A percentile compares a stretch with the other conserved stretches of the same genome.
phyloP scores from a whole-genome alignment of 2,113 vertebrate species.

The Tenebrosternarchus preto region DNA sequence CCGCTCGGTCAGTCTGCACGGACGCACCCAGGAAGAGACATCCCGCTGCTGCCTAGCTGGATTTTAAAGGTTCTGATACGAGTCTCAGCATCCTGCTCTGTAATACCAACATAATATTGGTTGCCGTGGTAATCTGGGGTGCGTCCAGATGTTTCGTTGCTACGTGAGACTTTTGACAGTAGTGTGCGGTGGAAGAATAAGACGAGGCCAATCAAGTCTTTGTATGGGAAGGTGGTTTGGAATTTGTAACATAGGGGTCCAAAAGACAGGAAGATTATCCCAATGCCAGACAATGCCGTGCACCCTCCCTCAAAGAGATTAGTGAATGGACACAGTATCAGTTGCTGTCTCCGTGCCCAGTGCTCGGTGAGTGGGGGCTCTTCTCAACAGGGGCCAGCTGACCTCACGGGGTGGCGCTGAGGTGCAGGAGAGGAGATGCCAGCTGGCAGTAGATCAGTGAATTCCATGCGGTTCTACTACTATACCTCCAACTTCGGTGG shows the following conservation, averaged over 20 bases:
- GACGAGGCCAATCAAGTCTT: background rate
- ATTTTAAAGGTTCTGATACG: too few species aligned
- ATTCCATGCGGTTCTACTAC: background rate
- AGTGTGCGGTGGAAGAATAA: too few species aligned
- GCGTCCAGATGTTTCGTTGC: too few species aligned
- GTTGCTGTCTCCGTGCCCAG: slow-evolving; percentile 7
- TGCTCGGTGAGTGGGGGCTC: slow-evolving; percentile 1
- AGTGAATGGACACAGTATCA: slow-evolving; percentile 5
- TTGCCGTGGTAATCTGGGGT: too few species aligned
- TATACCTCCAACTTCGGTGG: too few species aligned
- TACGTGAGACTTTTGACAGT: too few species aligned
- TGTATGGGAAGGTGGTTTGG: background rate
- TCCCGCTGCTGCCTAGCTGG: too few species aligned
- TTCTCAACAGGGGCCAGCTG: slow-evolving; percentile 9
- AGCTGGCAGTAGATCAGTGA: background rate
- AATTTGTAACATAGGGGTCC: too few species aligned
- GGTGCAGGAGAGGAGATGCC: background rate
- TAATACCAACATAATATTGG: too few species aligned
- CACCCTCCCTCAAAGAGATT: background rate
- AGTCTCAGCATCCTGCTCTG: too few species aligned
- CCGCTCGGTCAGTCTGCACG: too few species aligned
- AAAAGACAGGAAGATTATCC: background rate
- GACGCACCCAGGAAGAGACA: too few species aligned
- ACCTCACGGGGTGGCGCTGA: background rate
- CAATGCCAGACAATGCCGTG: background rate